These are phyloP conservation scores for Pygocentrus nattereri DNA, from an alignment of 2,797 vertebrate genomes.

Conservation along the genomic window DNA sequence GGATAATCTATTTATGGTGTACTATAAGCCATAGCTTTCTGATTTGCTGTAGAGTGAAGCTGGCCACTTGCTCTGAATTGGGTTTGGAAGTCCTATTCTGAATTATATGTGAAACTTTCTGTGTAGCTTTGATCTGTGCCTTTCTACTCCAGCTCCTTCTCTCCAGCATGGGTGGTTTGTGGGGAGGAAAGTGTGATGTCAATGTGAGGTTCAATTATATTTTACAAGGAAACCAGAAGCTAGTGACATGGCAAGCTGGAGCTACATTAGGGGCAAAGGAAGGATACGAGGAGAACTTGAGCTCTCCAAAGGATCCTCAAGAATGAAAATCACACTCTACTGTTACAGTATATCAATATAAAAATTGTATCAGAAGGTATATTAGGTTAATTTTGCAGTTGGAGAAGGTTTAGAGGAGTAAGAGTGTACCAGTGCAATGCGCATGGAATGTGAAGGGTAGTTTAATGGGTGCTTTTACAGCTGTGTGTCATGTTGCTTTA, in stretches of 20 bases:
- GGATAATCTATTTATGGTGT: background rate
- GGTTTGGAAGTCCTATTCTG: slow-evolving; percentile 41
- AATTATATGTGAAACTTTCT: slow-evolving; percentile 54
- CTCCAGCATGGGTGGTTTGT: slow-evolving; percentile 66
- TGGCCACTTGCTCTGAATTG: background rate
- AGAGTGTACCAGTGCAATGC: background rate
- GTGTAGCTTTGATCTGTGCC: slow-evolving; percentile 66
- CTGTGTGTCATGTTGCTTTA: slow-evolving; percentile 46
- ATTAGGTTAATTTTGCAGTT: slow-evolving; percentile 27
- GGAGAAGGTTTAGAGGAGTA: background rate
- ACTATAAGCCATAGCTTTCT: background rate
- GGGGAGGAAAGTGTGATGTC: slow-evolving; percentile 71
- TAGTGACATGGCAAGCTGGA: slow-evolving; percentile 66
- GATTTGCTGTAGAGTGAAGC: background rate
- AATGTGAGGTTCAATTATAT: slow-evolving; percentile 70
- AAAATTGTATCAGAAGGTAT: slow-evolving; percentile 28
- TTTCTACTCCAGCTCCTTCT: slow-evolving; percentile 56
- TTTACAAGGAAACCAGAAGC: slow-evolving; percentile 71
- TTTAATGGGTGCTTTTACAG: slow-evolving; percentile 54
- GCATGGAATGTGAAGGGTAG: slow-evolving; percentile 37
- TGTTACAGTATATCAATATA: slow-evolving; percentile 29
- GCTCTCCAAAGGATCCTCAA: slow-evolving; percentile 27
- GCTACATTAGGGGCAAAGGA: slow-evolving; percentile 55
- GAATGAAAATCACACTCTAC: slow-evolving; percentile 48
- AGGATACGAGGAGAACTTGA: slow-evolving; percentile 10